Evolutionary conservation across 2,113 vertebrate genomes (phyloP), one percentile per base, ranked within the genome.

Genomic region (Gracilinanus agilis): DNA sequence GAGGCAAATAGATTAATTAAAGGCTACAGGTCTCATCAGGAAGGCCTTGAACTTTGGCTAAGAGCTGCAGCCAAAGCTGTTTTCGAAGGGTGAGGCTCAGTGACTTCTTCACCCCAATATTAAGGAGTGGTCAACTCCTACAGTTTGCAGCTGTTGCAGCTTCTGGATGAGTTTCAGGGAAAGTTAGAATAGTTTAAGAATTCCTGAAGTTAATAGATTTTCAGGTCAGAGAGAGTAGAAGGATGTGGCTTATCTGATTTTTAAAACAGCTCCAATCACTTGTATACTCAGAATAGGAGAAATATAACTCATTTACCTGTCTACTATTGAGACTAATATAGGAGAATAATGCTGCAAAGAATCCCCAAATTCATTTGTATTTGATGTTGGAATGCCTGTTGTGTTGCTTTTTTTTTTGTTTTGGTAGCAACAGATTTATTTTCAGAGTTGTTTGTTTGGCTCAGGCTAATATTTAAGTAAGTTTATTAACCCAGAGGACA

Each of bases 81-180:
- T 96, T 98, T 95, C 97, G 97, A 96, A 94, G 95, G 97, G 97
- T 97, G 96, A 92, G 94, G 54, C 95, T 93, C 92, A 0, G 89
- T 97, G 96, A 96, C 97, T 97, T 95, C 97, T 98, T 98, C 95
- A 97, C 97, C 97, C 91, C 95, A 44, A 49, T 88, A 92, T 92
- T 88, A 89, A 95, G 54, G 89, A 95, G 49, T 89, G 67, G 91
- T 95, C 83, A 49, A 92, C 96, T 97, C 95, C 96, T 92, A 94
- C 94, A 93, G 83, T 92, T 55, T 89, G 94, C 97, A 98, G 95
- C 97, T 97, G 97, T 90, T 92, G 0, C 90, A 92, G 95, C 34
- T 16, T 90, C 92, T 97, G 96, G 94, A 88, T 4, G 44, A 13
- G 34, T 93, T 92, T 96, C 97, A 96, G 95, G 94, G 91, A 89